phyloP scores from a whole-genome alignment of 1,140 invertebrate species.

The Steinernema feltiae region DNA sequence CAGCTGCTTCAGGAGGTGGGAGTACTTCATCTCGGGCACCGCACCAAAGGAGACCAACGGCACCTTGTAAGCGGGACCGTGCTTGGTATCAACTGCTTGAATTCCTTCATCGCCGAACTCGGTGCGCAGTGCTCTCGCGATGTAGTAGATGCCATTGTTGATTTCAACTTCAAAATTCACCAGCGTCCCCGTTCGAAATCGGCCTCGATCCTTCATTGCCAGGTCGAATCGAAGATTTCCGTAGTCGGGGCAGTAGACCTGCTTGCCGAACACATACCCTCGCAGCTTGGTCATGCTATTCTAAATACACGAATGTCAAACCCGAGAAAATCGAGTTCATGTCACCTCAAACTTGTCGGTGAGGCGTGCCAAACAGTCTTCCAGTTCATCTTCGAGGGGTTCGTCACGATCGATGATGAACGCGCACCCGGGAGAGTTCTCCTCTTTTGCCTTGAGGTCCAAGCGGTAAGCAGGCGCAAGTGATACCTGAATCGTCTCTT shows the following conservation, averaged over 20 bases:
- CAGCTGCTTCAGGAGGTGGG: neutral
- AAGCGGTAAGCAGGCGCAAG: neutral
- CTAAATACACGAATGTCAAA: neutral
- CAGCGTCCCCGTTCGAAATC: neutral
- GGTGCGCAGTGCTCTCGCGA: neutral
- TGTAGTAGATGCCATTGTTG: neutral
- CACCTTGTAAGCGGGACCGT: neutral
- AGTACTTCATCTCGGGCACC: neutral
- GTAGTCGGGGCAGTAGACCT: neutral
- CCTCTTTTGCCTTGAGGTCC: neutral
- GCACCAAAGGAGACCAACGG: neutral
- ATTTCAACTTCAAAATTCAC: neutral
- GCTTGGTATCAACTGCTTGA: neutral
- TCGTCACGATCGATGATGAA: neutral
- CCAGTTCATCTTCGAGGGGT: neutral
- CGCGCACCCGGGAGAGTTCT: neutral
- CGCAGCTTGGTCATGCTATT: neutral
- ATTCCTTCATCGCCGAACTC: neutral
- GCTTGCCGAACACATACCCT: slow-evolving; percentile 1
- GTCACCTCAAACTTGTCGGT: neutral
- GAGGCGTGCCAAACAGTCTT: neutral
- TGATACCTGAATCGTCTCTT: neutral
- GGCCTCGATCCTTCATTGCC: neutral
- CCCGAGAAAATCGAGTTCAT: neutral
- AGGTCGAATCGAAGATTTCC: neutral